Percentiles rank a stretch among this genome's conserved stretches.
Conservation (phyloP, 2,888 invertebrate species). For the Elegia similella region DNA sequence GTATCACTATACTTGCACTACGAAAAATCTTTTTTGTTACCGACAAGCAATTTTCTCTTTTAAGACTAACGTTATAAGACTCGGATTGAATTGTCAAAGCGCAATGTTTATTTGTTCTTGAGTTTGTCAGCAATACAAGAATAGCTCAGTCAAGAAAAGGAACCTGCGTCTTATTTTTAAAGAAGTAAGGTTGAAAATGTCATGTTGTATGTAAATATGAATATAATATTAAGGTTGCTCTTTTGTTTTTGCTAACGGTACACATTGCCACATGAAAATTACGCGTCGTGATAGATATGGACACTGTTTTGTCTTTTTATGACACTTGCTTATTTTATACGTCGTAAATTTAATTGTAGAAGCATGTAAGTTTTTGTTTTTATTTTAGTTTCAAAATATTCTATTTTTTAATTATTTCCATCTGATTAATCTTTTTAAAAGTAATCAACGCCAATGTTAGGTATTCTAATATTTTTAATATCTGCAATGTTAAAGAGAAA, state of each 20-base stretch:
- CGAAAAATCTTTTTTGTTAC: slow-evolving; percentile 1
- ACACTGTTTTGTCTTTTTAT: slow-evolving; percentile 22
- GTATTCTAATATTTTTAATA: too few relatives aligned
- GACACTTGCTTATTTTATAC: neutral
- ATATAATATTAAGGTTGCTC: slow-evolving; percentile 14
- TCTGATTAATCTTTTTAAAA: too few relatives aligned
- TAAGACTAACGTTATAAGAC: neutral
- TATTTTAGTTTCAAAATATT: too few relatives aligned
- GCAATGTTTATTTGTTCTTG: slow-evolving; percentile 10
- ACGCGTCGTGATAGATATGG: slow-evolving; percentile 27
- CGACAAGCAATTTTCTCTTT: neutral
- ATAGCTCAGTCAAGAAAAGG: neutral
- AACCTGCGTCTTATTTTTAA: slow-evolving; percentile 13
- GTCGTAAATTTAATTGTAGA: too few relatives aligned
- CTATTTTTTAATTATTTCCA: too few relatives aligned
- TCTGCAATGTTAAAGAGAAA: too few relatives aligned
- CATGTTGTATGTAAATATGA: neutral
- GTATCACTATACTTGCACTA: slow-evolving; percentile 26
- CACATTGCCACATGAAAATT: slow-evolving; percentile 26
- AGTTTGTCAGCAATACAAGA: slow-evolving; percentile 8
- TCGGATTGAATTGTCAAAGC: neutral
- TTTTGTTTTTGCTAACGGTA: slow-evolving; percentile 31
- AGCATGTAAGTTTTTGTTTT: too few relatives aligned
- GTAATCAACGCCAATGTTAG: too few relatives aligned
- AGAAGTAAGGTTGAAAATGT: slow-evolving; percentile 19